Conservation (phyloP, 1,140 invertebrate genomes). For the Sycophila sp. region DNA sequence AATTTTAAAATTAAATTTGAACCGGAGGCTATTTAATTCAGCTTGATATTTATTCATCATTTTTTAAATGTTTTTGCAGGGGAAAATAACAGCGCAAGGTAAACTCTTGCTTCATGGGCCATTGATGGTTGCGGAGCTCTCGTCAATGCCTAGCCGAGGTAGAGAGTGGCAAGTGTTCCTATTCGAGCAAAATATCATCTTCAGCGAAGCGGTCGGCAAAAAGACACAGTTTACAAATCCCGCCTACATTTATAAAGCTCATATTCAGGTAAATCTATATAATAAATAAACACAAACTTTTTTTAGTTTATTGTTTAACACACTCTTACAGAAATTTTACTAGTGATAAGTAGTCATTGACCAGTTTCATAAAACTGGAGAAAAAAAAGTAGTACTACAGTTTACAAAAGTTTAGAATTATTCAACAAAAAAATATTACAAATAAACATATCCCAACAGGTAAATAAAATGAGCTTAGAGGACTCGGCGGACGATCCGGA, state of each 20-base stretch:
- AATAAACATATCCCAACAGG: slow-evolving; percentile 66
- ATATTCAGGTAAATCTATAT: slow-evolving; percentile 83
- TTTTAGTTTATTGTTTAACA: no score
- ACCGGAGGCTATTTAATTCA: no score
- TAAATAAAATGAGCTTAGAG: slow-evolving; percentile 93
- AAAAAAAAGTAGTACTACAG: no score
- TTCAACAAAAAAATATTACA: not conserved
- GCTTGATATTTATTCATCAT: no score
- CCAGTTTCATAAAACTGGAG: no score
- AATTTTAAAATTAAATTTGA: no score
- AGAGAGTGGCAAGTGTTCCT: slow-evolving; percentile 97
- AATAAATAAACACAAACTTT: not conserved
- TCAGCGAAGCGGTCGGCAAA: slow-evolving; percentile 93
- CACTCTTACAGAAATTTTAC: no score
- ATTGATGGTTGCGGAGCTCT: slow-evolving; percentile 82
- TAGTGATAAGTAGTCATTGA: no score
- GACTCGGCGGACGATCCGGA: slow-evolving; percentile 73
- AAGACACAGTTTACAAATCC: slow-evolving; percentile 95
- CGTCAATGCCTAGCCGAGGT: slow-evolving; percentile 68
- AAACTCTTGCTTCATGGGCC: slow-evolving; percentile 93
- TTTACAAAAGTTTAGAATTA: no score
- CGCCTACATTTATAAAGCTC: slow-evolving; percentile 95
- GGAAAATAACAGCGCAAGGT: slow-evolving; percentile 97
- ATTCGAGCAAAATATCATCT: slow-evolving; percentile 98
- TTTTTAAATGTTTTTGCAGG: slow-evolving; percentile 72